phyloP scores from a whole-genome alignment of 2,797 vertebrate species.

The Leucoraja ocellata region DNA sequence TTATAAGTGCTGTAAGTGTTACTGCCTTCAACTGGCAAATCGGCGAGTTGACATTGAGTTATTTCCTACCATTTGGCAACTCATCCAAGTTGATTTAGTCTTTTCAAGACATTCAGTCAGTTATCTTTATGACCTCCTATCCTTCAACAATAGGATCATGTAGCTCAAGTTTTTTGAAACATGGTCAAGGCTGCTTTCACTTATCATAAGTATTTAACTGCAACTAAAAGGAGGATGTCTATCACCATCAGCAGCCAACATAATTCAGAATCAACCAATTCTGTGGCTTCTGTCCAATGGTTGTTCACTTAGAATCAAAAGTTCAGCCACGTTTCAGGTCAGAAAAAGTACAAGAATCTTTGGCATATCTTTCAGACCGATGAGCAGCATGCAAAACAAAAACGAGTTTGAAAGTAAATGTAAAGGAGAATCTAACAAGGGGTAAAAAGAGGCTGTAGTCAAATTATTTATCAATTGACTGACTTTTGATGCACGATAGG shows the following conservation, averaged over 20 bases:
- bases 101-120: neutral
- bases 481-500: neutral
- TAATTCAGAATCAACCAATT: neutral
- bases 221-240: neutral
- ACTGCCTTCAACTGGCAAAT: neutral
- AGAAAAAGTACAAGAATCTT: neutral
- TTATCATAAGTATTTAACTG: neutral
- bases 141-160: neutral
- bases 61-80: neutral
- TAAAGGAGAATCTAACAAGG: neutral
- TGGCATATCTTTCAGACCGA: neutral
- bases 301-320: neutral
- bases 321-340: neutral
- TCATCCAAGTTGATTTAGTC: neutral
- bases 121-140: neutral
- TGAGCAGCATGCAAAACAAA: neutral
- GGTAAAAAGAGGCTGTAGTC: neutral
- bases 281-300: neutral
- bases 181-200: neutral
- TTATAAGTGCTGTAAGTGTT: neutral
- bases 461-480: neutral
- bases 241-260: neutral
- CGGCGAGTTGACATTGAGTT: neutral
- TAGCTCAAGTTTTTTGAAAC: neutral
- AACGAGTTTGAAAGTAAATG: neutral